Base-by-base conservation (phyloP, 2,113 vertebrate species). In the Perca flavescens region DNA sequence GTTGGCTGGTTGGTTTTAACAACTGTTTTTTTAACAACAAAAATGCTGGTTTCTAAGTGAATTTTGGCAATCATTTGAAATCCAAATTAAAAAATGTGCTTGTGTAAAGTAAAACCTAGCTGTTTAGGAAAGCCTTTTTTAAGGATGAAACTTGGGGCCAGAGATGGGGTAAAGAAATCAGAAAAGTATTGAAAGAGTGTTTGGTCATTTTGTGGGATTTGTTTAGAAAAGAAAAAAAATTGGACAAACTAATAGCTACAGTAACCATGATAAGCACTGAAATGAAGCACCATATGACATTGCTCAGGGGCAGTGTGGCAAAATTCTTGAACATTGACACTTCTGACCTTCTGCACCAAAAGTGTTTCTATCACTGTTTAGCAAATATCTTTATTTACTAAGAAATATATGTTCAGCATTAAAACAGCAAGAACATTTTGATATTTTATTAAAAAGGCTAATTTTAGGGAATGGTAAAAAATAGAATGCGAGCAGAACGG, bases 1-100 rank as follows among this genome's bases (percentile, higher is more conserved):
- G 36, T 3, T 52, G 17, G 12, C 19, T 46, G 43, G 15, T 22
- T 70, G 60, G 22, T 54, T 63, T 84, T 17, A 84, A 47, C 25
- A 47, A 4, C 25, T 13, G 8, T 67, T 25, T 25, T 25, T 25
- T 25, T 10, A 43, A 46, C 4, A 25, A 49, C 4, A 43, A 64
- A 64, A 64, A 25, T 9, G 19, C 21, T 54, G 47, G 31, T 57
- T 80, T 49, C 34, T 4, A 36, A 50, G 15, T 72, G 16, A 58
- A 79, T 28, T 46, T 43, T 56, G 28, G 8, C 17, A 53, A 46
- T 2, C 15, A 34, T 57, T 67, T 61, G 11, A 66, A 71, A 61
- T 22, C 2, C 60, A 47, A 76, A 61, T 7, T 2, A 17, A 17
- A 16, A 61, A 62, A 60, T 4, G 21, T 40, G 6, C 6, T 72